Percentiles rank a stretch among this genome's conserved stretches.
phyloP scores from a whole-genome alignment of 2,113 vertebrate species.

The Phoenicopterus ruber region DNA sequence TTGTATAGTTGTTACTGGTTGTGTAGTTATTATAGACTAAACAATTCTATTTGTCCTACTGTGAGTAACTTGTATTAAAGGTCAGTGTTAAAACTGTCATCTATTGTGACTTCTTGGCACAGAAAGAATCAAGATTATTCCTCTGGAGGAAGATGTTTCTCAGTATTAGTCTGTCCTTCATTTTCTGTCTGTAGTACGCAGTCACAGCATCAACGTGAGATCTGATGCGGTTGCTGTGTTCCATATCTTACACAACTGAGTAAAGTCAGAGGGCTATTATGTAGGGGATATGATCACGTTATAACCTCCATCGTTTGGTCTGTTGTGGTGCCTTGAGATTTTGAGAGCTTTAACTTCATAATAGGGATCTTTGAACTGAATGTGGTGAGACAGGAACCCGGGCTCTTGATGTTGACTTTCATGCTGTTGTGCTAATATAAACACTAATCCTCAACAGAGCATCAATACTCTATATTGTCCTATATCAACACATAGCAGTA shows the following conservation, averaged over 20 bases:
- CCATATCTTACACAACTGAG: background rate
- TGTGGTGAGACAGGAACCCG: background rate
- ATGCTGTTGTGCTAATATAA: background rate
- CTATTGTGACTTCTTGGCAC: background rate
- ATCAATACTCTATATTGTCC: background rate
- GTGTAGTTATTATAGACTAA: background rate
- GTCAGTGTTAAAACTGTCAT: background rate
- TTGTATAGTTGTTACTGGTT: background rate
- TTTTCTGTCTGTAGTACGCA: background rate
- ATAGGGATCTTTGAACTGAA: background rate
- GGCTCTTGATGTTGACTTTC: background rate
- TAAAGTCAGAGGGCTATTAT: background rate
- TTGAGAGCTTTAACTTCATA: background rate
- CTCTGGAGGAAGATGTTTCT: background rate
- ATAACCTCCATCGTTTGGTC: background rate
- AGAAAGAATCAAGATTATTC: background rate
- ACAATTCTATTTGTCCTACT: background rate
- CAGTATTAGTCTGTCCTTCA: background rate
- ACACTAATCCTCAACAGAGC: background rate
- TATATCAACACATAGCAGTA: background rate
- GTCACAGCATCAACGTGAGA: background rate
- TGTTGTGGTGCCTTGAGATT: background rate
- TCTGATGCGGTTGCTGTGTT: background rate
- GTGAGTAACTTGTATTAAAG: background rate
- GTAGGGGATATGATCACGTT: background rate